Evolutionary conservation across 2,797 vertebrate genomes (phyloP).

Genomic region (Smutsia temminckii): DNA sequence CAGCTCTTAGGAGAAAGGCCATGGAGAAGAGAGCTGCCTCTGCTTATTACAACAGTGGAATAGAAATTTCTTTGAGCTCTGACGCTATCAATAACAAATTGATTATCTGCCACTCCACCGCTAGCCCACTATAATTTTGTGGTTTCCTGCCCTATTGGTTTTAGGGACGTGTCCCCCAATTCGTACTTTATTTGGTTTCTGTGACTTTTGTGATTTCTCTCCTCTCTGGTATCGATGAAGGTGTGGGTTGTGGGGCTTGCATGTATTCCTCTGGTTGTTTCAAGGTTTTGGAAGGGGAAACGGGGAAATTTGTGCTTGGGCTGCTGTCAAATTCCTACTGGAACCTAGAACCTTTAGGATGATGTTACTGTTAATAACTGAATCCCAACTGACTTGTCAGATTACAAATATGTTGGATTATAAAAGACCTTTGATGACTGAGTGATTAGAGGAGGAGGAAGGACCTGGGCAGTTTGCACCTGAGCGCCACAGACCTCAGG

Average conservation of each 20-base stretch:
- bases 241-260: neutral
- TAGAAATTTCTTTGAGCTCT: neutral
- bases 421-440: neutral
- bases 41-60: neutral
- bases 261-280: neutral
- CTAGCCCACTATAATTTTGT: neutral
- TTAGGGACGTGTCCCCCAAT: neutral
- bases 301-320: neutral
- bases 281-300: neutral
- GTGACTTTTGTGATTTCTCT: neutral
- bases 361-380: neutral
- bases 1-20: neutral
- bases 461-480: neutral
- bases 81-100: neutral
- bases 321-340: neutral
- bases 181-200: neutral
- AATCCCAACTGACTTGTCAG: neutral
- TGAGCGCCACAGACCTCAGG: neutral
- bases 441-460: neutral
- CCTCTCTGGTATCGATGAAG: neutral
- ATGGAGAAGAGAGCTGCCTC: neutral
- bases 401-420: neutral
- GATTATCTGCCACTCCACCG: neutral
- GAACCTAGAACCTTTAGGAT: neutral
- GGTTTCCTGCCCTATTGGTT: neutral